A percentile compares a stretch with the other conserved stretches of the same genome.
Evolutionary conservation across 2,113 vertebrate genomes (phyloP).

Genomic region (Lampris incognitus): DNA sequence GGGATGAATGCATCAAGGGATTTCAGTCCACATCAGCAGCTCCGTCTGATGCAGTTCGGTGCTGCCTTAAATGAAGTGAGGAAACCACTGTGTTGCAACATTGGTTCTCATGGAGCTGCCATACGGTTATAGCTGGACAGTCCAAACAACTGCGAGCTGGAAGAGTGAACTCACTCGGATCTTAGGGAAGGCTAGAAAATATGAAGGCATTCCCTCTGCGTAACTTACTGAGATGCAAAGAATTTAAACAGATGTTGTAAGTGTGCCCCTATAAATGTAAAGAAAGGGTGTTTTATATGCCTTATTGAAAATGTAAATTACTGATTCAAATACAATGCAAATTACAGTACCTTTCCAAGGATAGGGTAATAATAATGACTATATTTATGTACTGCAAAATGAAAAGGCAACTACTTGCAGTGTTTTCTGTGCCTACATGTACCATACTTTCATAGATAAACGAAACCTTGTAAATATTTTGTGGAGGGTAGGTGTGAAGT

Average conservation of each 20-base stretch:
- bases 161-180: not conserved
- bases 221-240: slow-evolving; percentile 11
- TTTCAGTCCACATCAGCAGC: not conserved
- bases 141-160: not conserved
- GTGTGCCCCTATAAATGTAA: not conserved
- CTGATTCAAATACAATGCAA: slow-evolving; percentile 34
- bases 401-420: slow-evolving; percentile 30
- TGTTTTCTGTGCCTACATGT: slow-evolving; percentile 52
- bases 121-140: not conserved
- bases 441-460: not conserved
- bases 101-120: not conserved
- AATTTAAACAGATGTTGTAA: slow-evolving; percentile 23
- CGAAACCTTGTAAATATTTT: slow-evolving; percentile 12
- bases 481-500: slow-evolving; percentile 9
- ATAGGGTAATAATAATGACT: not conserved
- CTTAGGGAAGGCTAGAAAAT: not conserved
- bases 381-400: slow-evolving; percentile 20
- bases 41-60: slow-evolving; percentile 27
- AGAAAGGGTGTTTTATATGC: slow-evolving; percentile 36
- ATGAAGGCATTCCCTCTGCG: slow-evolving; percentile 9
- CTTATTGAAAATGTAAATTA: slow-evolving; percentile 46
- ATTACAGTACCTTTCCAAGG: slow-evolving; percentile 1
- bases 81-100: slow-evolving; percentile 11
- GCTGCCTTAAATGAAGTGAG: slow-evolving; percentile 64
- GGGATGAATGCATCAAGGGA: not conserved